A percentile compares a stretch with the other conserved stretches of the same genome.
Evolutionary conservation across 2,113 vertebrate species (phyloP).

Genomic region (Eclectus roratus): DNA sequence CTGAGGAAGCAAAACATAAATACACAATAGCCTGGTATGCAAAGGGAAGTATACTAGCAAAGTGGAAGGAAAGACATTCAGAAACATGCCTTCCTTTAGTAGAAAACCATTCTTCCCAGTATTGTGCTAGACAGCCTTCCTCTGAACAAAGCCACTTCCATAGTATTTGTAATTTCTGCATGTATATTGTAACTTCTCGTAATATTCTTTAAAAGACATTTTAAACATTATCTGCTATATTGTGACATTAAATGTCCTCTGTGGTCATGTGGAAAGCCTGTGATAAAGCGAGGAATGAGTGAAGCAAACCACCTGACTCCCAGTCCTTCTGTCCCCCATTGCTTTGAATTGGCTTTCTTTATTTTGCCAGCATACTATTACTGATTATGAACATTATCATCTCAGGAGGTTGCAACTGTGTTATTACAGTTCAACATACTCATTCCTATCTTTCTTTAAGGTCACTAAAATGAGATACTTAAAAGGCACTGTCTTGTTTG

Average conservation of each 20-base stretch:
- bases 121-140: slow-evolving; percentile 18
- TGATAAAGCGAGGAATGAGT: neutral
- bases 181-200: neutral
- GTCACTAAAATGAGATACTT: neutral
- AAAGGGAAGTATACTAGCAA: slow-evolving; percentile 11
- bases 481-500: neutral
- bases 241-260: neutral
- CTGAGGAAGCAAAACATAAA: neutral
- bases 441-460: neutral
- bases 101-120: slow-evolving; percentile 43
- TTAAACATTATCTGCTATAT: neutral
- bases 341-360: neutral
- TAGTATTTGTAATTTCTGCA: neutral
- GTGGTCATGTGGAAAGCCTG: neutral
- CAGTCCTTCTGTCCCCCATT: neutral
- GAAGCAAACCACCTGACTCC: neutral
- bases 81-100: neutral
- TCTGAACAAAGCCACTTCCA: slow-evolving; percentile 27
- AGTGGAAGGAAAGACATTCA: slow-evolving; percentile 19
- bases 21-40: neutral
- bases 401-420: neutral
- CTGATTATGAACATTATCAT: neutral
- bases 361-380: neutral
- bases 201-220: neutral
- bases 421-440: neutral